These are phyloP conservation scores for Naja naja DNA, from an alignment of 2,113 vertebrate species.

Conservation along the genomic window DNA sequence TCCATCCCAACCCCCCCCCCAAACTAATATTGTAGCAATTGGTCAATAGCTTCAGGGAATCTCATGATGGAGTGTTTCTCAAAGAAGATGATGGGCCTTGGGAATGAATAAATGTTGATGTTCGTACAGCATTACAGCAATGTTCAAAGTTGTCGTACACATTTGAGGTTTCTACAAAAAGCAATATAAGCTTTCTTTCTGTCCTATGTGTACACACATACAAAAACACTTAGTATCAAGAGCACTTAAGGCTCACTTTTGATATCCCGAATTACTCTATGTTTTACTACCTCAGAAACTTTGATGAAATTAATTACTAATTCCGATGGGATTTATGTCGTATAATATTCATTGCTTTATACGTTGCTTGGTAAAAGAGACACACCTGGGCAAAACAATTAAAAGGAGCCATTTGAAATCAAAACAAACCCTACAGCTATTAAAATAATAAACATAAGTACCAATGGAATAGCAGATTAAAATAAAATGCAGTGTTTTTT, in stretches of 20 bases:
- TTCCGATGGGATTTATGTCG: no score
- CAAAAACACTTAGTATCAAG: not conserved
- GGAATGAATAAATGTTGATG: constrained; percentile 30
- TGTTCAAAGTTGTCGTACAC: not conserved
- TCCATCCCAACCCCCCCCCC: not conserved
- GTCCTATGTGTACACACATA: not conserved
- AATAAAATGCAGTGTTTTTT: not conserved
- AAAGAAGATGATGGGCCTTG: constrained; percentile 19
- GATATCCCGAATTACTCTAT: not conserved
- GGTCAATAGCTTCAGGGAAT: constrained; percentile 42
- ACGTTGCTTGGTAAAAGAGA: not conserved
- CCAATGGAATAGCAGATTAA: not conserved
- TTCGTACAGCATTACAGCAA: not conserved
- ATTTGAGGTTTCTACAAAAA: not conserved
- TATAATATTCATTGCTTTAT: not conserved
- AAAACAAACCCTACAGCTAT: not conserved
- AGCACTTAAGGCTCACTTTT: not conserved
- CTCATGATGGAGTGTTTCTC: constrained; percentile 25
- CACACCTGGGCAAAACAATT: not conserved
- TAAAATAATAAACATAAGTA: not conserved
- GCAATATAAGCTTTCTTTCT: not conserved
- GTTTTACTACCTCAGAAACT: not conserved
- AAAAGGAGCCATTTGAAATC: not conserved
- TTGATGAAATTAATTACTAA: not conserved
- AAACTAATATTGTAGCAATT: constrained; percentile 41